Base-by-base conservation (phyloP, 1,140 invertebrate species). In the Rhopalosiphum padi region DNA sequence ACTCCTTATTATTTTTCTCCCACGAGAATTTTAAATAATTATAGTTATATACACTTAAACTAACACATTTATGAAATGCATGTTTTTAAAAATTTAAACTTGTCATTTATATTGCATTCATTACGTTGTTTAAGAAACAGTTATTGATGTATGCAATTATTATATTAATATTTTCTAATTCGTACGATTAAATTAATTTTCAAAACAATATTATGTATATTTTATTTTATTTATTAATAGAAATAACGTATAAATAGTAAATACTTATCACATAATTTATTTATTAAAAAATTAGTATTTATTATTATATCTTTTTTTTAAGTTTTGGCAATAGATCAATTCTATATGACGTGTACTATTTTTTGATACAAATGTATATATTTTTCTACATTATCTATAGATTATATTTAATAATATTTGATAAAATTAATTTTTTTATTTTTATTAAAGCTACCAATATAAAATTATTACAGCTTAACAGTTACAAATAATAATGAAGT, bases 1-100 rank as follows among this genome's bases (percentile, higher is more conserved):
- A 77, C 25, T 35, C 18, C 53, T 90, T 90, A 41, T 30, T 90
- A 30, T 90, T 60, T 55, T 60, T 60, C 18, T 90, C 37, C 23
- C 53, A 60, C 25, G 23, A 23, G 88, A 90, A 55, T 55, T 60
- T 90, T 90, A 43, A 60, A 60, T 90, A n/a, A 90, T 90, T 22
- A 90, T 41, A 41, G 41, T 89, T 46, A 11, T 46, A 11, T 46
- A 11, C 11, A 46, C 7, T 48, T n/a, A 23, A 25, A 53, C 3
- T 53, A 53, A 89, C 4, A 2, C 51, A 46, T 46, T 18, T 86
- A 86, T 43, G 9, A 41, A 85, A 41, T 85, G 23, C 37, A 43
- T 43, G 11, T 37, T 85, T 8, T 41, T 9, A 85, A 85, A 85
- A 41, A 85, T 41, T 18, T n/a, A n/a, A 68, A 68, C 37, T 41